phyloP scores from a whole-genome alignment of 2,888 invertebrate genomes.

The Cerastis rubricosa region DNA sequence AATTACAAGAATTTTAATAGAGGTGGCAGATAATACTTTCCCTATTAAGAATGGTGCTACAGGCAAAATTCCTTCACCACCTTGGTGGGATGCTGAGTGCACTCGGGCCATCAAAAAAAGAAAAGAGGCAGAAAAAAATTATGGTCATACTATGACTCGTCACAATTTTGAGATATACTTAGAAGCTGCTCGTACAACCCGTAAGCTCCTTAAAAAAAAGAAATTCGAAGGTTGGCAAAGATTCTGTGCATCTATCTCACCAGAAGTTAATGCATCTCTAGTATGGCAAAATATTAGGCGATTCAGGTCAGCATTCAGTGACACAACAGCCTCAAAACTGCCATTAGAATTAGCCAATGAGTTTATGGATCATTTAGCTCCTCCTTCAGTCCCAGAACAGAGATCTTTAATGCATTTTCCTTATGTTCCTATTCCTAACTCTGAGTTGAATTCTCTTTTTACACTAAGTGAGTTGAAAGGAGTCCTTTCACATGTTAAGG shows the following conservation, averaged over 20 bases:
- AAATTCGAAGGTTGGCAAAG: neutral
- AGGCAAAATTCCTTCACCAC: slow-evolving; percentile 5
- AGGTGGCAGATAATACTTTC: slow-evolving; percentile 6
- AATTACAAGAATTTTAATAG: neutral
- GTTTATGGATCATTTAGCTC: neutral
- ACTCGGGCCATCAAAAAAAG: neutral
- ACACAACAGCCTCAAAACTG: neutral
- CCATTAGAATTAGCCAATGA: neutral
- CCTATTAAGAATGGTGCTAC: slow-evolving; percentile 6
- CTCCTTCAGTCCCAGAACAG: neutral
- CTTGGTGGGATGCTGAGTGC: neutral
- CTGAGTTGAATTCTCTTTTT: too few species aligned
- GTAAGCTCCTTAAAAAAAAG: neutral
- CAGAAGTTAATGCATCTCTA: neutral
- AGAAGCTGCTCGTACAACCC: neutral
- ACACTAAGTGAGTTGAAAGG: too few species aligned
- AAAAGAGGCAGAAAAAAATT: neutral
- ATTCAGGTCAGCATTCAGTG: slow-evolving; percentile 1
- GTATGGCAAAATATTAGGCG: neutral
- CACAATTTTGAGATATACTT: neutral
- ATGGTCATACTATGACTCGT: neutral
- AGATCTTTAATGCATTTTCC: too few species aligned
- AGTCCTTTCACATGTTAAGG: too few species aligned
- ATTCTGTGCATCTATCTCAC: neutral
- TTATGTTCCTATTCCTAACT: too few species aligned